Evolutionary conservation across 1,140 invertebrate species (phyloP), one percentile per base, ranked within the genome.

Genomic region (Potamilus streckersoni): DNA sequence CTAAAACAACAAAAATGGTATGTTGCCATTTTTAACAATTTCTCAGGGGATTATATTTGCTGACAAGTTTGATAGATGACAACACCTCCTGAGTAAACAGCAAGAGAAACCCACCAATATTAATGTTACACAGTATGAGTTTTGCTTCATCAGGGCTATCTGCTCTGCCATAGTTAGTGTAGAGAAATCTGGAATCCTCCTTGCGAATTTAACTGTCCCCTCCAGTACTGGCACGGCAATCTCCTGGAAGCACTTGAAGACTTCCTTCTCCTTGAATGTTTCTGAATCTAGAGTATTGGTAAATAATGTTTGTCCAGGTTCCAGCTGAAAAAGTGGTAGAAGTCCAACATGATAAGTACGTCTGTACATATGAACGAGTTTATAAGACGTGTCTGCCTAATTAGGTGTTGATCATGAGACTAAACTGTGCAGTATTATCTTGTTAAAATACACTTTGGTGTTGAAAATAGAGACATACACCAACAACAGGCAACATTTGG

Each of bases 101-200:
- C 2, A 71, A 27, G 19, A 13, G 16, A 15, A 31, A 81, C 84
- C 81, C 72, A 86, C 84, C 64, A 83, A 70, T 58, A 86, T 68
- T 57, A 80, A 71, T 16, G 79, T 78, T 0, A 84, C 82, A 76
- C 78, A 76, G 75, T 83, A 86, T 13, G 83, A 80, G 64, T 83
- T 84, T 56, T 78, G 74, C 90, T 98, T 98, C 78, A 99, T 92
- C 60, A 99, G 91, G 64, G 96, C 97, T 82, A 99, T 96, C 91
- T 98, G 96, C 88, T 99, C 97, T 83, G 97, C 95, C 91, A 98
- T 96, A n/a, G 95, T 93, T 70, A 99, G 92, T 76, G 96, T 91
- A 81, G 94, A 93, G 91, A 99, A 98, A 12, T 83, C 83, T 76
- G 97, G 97, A 80, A 99, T 96, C 79, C 96, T 93, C 86, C 98